phyloP scores from a whole-genome alignment of 2,113 vertebrate species.

The Ameiurus melas region DNA sequence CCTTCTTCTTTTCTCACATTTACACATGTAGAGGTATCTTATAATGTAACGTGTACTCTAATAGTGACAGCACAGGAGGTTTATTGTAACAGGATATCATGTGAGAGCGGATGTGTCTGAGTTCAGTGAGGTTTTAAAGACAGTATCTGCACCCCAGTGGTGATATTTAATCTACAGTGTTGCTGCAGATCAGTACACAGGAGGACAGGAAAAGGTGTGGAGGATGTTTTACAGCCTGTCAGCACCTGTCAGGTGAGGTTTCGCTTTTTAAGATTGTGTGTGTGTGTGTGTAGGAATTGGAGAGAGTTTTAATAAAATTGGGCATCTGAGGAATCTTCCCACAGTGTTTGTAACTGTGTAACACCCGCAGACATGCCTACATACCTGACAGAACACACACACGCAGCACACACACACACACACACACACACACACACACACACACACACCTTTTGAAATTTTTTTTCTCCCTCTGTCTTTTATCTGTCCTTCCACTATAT shows the following conservation, averaged over 20 bases:
- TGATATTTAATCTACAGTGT: conserved; percentile 48
- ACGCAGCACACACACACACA: not conserved
- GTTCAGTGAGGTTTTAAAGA: conserved; percentile 47
- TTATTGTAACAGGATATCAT: conserved; percentile 24
- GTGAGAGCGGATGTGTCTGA: conserved; percentile 47
- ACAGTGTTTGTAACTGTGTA: conserved; percentile 50
- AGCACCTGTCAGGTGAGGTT: conserved; percentile 60
- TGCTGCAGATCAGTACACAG: conserved; percentile 32
- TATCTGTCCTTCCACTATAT: conserved; percentile 3
- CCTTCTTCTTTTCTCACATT: conserved; percentile 9
- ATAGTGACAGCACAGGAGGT: conserved; percentile 44
- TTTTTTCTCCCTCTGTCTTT: not conserved
- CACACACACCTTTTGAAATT: not conserved
- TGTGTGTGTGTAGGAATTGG: conserved; percentile 35
- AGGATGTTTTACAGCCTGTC: conserved; percentile 61
- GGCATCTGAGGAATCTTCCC: conserved; percentile 59
- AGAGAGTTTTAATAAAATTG: conserved; percentile 52
- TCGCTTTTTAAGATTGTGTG: conserved; percentile 37
- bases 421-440: not conserved
- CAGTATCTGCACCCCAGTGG: conserved; percentile 41
- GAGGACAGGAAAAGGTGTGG: conserved; percentile 54
- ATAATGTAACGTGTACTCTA: not conserved
- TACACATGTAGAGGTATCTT: conserved; percentile 32
- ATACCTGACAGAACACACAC: conserved; percentile 27
- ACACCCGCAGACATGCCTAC: conserved; percentile 30